Conservation (phyloP, 2,888 invertebrate species). For the Acrobasis consociella region DNA sequence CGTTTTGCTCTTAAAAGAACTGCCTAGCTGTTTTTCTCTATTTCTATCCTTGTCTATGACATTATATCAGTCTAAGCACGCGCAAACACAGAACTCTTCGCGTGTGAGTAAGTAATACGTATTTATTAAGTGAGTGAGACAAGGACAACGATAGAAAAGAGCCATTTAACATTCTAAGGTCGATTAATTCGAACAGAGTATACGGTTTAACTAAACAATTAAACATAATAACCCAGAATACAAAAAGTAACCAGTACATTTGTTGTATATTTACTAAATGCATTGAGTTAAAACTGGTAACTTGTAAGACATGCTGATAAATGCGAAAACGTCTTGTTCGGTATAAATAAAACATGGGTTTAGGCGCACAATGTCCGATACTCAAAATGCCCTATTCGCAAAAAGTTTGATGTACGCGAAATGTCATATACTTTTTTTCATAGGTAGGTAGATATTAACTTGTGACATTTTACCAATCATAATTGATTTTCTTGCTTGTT, state of each 20-base stretch:
- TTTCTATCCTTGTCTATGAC: no score
- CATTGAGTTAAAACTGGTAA: slow-evolving; percentile 18
- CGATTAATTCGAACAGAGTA: background rate
- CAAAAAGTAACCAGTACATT: slow-evolving; percentile 9
- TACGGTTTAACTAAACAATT: background rate
- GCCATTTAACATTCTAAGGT: no score
- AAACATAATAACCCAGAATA: background rate
- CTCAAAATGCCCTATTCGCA: background rate
- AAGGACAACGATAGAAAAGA: no score
- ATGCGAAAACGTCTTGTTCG: slow-evolving; percentile 20
- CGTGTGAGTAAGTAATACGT: no score
- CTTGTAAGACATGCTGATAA: slow-evolving; percentile 18
- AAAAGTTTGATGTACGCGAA: background rate
- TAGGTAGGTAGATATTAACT: background rate
- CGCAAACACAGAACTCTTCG: no score
- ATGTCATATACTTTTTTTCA: background rate
- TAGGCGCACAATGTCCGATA: background rate
- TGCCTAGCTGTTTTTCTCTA: no score
- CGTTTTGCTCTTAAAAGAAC: background rate
- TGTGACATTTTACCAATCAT: no score
- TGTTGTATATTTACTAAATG: slow-evolving; percentile 19
- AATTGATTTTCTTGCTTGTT: no score
- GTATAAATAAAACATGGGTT: slow-evolving; percentile 20
- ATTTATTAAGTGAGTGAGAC: no score
- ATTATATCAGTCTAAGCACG: no score